These are phyloP conservation scores for Hermaeophaga mercurialis DNA, from an alignment of 2,888 invertebrate species.

Conservation along the genomic window DNA sequence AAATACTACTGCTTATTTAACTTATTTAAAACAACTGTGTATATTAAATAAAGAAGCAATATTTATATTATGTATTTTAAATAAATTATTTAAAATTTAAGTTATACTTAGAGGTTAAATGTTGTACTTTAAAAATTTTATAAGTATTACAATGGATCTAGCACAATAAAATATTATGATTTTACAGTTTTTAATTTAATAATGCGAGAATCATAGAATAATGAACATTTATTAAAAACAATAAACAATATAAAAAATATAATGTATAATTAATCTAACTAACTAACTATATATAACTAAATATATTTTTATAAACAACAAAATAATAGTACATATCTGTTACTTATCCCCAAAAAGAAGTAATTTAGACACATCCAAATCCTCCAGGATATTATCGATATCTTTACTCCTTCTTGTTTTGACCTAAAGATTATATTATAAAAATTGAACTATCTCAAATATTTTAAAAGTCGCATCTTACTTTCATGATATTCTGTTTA, in stretches of 20 bases:
- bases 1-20: no score
- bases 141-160: background rate
- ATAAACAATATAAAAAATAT: no score
- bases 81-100: slow-evolving; percentile 3
- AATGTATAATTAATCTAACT: no score
- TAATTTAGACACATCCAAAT: slow-evolving; percentile 34
- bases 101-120: background rate
- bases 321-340: no score
- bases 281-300: no score
- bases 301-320: no score
- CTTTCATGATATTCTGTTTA: slow-evolving; percentile 51
- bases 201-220: no score
- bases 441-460: background rate
- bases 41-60: background rate
- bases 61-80: slow-evolving; percentile 1
- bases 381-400: slow-evolving; percentile 38
- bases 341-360: slow-evolving; percentile 36
- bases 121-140: slow-evolving; percentile 2
- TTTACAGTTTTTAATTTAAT: no score
- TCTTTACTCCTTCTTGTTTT: slow-evolving; percentile 34
- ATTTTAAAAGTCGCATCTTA: slow-evolving; percentile 51
- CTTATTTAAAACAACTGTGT: background rate
- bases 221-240: no score
- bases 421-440: slow-evolving; percentile 36
- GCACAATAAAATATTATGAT: no score